Evolutionary conservation across 2,888 invertebrate species (phyloP), one percentile per base, ranked within the genome.

Genomic region (Sinopyrophorus schimmeli): DNA sequence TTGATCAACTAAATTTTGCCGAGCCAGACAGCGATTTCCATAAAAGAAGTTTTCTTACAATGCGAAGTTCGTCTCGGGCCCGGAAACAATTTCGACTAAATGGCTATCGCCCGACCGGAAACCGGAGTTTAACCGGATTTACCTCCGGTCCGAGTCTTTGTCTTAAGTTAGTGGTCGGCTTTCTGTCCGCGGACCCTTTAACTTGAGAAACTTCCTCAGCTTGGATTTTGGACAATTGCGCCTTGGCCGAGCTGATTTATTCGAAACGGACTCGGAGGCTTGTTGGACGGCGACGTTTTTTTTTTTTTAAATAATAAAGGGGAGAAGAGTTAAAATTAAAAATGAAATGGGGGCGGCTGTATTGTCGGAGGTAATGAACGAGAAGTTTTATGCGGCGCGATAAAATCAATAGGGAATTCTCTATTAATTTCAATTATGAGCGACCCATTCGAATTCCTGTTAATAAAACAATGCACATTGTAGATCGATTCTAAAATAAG

Each of bases 401-500:
- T 61, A 60, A 59, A 67, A 64, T 66, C 66, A 64, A 68, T 64
- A 62, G 64, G 60, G 61, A 59, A 59, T 60, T 66, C 69, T 64
- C 63, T 66, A 67, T 69, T 69, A 68, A 68, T 69, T 67, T 67
- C 65, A 65, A 62, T 69, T 69, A 67, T 68, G 66, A 60, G 59
- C 57, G 55, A 30, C 47, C 54, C 54, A 67, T 68, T 68, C 62
- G 64, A 60, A 64, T 62, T 64, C 64, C 64, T 65, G 66, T 60
- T 62, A 63, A 58, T 61, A 61, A 65, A 65, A 69, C 69, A 68
- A 69, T 66, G 65, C 55, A 53, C 55, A 62, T 63, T 65, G 66
- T 63, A 55, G 63, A 55, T 58, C 55, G 62, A 60, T 66, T 61
- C 64, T 60, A 59, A 64, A 67, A 64, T 65, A 65, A 61, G 53